A percentile compares a stretch with the other conserved stretches of the same genome.
Evolutionary conservation across 2,113 vertebrate species (phyloP).

Genomic region (Cephalopholis sonnerati): DNA sequence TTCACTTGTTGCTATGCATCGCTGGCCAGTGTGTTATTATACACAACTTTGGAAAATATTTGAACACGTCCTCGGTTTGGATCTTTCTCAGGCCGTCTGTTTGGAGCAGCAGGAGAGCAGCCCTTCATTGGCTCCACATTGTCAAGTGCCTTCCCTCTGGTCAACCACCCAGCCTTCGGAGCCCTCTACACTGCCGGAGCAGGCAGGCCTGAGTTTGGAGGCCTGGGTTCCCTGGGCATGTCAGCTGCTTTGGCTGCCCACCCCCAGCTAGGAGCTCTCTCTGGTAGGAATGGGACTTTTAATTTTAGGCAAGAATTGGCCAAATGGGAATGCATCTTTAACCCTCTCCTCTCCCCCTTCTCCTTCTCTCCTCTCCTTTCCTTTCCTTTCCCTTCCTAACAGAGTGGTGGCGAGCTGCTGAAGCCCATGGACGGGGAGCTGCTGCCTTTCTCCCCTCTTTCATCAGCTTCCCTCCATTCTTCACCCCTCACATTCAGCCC

Average conservation of each 20-base stretch:
- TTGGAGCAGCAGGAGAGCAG: constrained; percentile 90
- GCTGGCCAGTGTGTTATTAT: not conserved
- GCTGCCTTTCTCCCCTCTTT: constrained; percentile 95
- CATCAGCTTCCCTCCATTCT: constrained; percentile 93
- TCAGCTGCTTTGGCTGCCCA: constrained; percentile 91
- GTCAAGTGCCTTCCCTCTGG: constrained; percentile 94
- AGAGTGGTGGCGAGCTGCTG: constrained; percentile 97
- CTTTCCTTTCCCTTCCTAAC: constrained; percentile 38
- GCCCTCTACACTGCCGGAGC: constrained; percentile 88
- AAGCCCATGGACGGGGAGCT: constrained; percentile 89
- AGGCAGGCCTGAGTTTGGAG: constrained; percentile 91
- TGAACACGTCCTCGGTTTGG: constrained; percentile 49
- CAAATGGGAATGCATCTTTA: constrained; percentile 4
- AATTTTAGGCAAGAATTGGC: not conserved
- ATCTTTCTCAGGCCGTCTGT: constrained; percentile 87
- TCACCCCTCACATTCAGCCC: constrained; percentile 89
- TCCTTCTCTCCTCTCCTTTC: not conserved
- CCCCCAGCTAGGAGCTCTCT: constrained; percentile 92
- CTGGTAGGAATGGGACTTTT: constrained; percentile 84
- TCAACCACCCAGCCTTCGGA: constrained; percentile 92
- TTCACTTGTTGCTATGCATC: constrained; percentile 36
- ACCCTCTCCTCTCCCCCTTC: constrained; percentile 14
- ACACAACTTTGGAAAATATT: constrained; percentile 16
- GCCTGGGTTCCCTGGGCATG: constrained; percentile 92
- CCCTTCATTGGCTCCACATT: constrained; percentile 91